These are phyloP conservation scores for Melitaea athalia DNA, from an alignment of 2,888 invertebrate species.

Conservation along the genomic window DNA sequence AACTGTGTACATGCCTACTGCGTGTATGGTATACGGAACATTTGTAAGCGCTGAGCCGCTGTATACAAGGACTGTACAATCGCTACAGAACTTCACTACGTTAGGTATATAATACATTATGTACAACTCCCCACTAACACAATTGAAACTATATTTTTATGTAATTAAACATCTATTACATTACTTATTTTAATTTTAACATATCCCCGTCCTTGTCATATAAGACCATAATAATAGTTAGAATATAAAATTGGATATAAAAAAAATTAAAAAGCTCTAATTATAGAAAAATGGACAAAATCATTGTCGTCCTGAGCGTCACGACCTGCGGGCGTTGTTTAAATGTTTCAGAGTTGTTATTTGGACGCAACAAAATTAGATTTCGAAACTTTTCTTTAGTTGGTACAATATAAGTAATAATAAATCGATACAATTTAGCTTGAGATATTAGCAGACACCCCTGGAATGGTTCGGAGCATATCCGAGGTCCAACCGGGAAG, in stretches of 20 bases:
- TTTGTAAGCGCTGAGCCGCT: not conserved
- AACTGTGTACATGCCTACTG: not conserved
- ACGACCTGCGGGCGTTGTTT: not conserved
- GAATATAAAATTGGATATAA: not conserved
- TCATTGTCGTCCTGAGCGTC: not conserved
- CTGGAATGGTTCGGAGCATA: too few species aligned
- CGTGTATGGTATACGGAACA: not conserved
- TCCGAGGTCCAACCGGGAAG: too few species aligned
- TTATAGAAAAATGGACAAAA: not conserved
- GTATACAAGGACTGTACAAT: slow-evolving; percentile 3
- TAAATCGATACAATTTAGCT: too few species aligned
- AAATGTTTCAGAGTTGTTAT: too few species aligned
- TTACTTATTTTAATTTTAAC: not conserved
- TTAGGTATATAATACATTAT: slow-evolving; percentile 14
- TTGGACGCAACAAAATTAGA: too few species aligned
- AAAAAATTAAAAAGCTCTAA: not conserved
- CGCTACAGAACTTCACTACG: not conserved
- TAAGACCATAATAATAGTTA: not conserved
- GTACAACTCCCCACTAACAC: slow-evolving; percentile 5
- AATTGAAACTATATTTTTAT: not conserved
- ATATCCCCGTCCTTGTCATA: not conserved
- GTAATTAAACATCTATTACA: not conserved
- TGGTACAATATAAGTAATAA: too few species aligned
- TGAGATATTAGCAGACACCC: too few species aligned
- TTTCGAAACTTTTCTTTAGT: too few species aligned